Conservation (phyloP, 2,113 vertebrate genomes). For the Petrocephalus zakoni region DNA sequence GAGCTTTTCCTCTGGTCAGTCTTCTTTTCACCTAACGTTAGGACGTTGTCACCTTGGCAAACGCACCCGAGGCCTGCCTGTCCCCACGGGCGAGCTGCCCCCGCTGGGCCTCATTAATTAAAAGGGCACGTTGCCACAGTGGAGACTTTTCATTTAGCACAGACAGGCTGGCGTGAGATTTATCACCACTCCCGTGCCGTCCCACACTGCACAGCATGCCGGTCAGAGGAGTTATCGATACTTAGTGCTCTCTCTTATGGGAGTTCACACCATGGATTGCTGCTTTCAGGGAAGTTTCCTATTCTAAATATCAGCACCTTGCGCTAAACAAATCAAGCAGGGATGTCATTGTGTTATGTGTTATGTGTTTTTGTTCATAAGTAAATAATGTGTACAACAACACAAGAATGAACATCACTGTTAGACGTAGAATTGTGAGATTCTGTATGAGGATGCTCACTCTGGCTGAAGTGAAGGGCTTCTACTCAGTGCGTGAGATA, state of each 20-base stretch:
- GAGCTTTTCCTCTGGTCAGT: slow-evolving; percentile 39
- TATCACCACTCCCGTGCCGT: slow-evolving; percentile 48
- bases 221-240: slow-evolving; percentile 35
- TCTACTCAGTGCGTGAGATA: neutral
- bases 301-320: neutral
- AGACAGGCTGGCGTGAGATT: slow-evolving; percentile 60
- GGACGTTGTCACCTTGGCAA: slow-evolving; percentile 71
- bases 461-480: neutral
- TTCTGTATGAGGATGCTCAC: neutral
- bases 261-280: neutral
- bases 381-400: slow-evolving; percentile 1
- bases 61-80: slow-evolving; percentile 50
- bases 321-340: neutral
- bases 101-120: slow-evolving; percentile 73
- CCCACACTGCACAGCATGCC: slow-evolving; percentile 34
- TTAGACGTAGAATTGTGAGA: neutral
- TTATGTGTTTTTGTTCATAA: neutral
- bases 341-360: neutral
- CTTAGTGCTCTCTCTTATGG: neutral
- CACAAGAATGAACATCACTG: neutral
- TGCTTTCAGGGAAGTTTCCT: neutral
- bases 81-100: slow-evolving; percentile 57
- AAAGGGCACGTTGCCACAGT: slow-evolving; percentile 66
- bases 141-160: slow-evolving; percentile 61
- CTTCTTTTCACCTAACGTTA: slow-evolving; percentile 54